A percentile compares a stretch with the other conserved stretches of the same genome.
Evolutionary conservation across 2,113 vertebrate species (phyloP).

Genomic region (Dipodomys merriami): DNA sequence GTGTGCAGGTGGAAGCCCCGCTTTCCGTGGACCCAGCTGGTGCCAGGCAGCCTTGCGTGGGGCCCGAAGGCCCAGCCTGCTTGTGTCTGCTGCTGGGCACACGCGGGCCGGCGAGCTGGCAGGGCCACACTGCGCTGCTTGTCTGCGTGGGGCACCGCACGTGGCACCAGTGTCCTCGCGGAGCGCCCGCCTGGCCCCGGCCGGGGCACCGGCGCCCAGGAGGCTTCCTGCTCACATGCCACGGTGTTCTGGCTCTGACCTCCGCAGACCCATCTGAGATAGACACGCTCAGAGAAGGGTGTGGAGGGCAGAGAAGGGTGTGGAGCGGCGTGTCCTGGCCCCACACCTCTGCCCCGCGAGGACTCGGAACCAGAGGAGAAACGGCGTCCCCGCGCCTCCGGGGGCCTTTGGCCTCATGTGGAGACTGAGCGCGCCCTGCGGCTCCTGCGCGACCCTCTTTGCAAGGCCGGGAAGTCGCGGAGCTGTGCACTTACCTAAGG

Average conservation of each 20-base stretch:
- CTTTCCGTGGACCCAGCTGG: no score
- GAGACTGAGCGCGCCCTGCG: background rate
- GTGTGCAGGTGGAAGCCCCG: no score
- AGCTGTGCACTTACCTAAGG: background rate
- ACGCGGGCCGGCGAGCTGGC: no score
- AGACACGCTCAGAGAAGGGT: slow-evolving; percentile 23
- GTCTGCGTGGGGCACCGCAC: no score
- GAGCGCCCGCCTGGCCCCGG: background rate
- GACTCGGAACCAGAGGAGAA: slow-evolving; percentile 36
- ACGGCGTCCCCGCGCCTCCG: no score
- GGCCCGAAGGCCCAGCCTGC: no score
- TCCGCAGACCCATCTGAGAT: slow-evolving; percentile 32
- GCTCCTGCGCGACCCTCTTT: background rate
- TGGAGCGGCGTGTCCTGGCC: slow-evolving; percentile 2
- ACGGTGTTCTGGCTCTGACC: background rate
- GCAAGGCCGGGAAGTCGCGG: slow-evolving; percentile 20
- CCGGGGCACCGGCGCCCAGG: no score
- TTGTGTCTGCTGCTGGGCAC: no score
- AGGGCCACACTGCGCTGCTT: no score
- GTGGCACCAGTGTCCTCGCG: background rate
- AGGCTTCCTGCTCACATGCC: background rate
- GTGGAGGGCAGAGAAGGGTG: slow-evolving; percentile 26
- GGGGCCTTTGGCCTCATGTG: background rate
- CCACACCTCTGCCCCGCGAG: slow-evolving; percentile 3
- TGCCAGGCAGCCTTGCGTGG: no score